Conservation (phyloP, 2,888 invertebrate species). For the Chloroclystis v-ata region DNA sequence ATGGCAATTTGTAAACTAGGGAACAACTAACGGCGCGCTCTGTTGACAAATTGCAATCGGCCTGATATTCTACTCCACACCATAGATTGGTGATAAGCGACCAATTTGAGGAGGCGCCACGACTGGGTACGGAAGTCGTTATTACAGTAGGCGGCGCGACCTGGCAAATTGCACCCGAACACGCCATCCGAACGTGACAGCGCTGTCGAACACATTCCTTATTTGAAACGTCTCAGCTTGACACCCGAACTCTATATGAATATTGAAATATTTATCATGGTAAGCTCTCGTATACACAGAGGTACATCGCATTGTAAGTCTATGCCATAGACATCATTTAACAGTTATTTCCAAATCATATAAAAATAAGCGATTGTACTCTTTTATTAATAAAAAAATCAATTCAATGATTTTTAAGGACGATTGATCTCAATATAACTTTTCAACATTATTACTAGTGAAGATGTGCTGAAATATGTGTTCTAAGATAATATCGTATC, state of each 20-base stretch:
- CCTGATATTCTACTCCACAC: conserved; percentile 69
- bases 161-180: conserved; percentile 71
- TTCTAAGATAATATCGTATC: too few species aligned
- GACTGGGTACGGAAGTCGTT: conserved; percentile 77
- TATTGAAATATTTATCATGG: conserved; percentile 42
- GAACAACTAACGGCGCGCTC: conserved; percentile 50
- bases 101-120: conserved; percentile 78
- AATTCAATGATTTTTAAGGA: too few species aligned
- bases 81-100: conserved; percentile 77
- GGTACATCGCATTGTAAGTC: too few species aligned
- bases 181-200: conserved; percentile 77
- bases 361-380: too few species aligned
- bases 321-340: too few species aligned
- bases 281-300: conserved; percentile 10
- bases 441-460: too few species aligned
- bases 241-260: conserved; percentile 56
- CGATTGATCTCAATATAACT: too few species aligned
- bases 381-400: too few species aligned
- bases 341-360: too few species aligned
- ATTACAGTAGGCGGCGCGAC: conserved; percentile 76
- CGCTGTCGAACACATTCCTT: conserved; percentile 74
- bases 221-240: conserved; percentile 71
- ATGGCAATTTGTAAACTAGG: conserved; percentile 34
- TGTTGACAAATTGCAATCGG: conserved; percentile 71
- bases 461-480: too few species aligned